These are phyloP conservation scores for Diarsia brunnea DNA, from an alignment of 2,888 invertebrate genomes.

Conservation along the genomic window DNA sequence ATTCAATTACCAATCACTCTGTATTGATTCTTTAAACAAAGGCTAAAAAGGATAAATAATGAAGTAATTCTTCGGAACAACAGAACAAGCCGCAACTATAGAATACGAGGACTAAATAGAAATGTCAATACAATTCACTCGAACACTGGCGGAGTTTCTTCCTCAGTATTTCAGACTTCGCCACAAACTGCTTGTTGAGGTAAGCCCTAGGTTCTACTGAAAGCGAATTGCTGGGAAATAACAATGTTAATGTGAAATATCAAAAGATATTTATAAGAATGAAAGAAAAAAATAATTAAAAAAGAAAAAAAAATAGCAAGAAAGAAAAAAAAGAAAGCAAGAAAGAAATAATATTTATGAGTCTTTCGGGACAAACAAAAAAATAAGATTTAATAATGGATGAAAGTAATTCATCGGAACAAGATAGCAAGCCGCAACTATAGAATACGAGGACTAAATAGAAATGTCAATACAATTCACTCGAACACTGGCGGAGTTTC, in stretches of 20 bases:
- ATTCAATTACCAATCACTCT: not conserved
- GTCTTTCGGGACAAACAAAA: too few relatives aligned
- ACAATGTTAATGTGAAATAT: too few relatives aligned
- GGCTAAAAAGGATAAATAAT: not conserved
- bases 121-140: slow-evolving; percentile 55
- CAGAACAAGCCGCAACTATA: not conserved
- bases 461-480: slow-evolving; percentile 55
- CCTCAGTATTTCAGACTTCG: slow-evolving; percentile 43
- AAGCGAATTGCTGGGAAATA: not conserved
- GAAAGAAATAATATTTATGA: too few relatives aligned
- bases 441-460: slow-evolving; percentile 19
- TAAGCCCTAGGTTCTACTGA: slow-evolving; percentile 21
- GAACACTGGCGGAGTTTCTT: slow-evolving; percentile 51
- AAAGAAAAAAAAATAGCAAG: too few relatives aligned
- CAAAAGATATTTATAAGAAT: too few relatives aligned
- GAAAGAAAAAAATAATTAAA: too few relatives aligned
- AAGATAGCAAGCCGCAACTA: slow-evolving; percentile 1
- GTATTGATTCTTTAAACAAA: not conserved
- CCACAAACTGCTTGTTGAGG: slow-evolving; percentile 35
- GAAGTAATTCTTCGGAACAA: slow-evolving; percentile 6
- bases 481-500: slow-evolving; percentile 49
- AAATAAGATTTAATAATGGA: too few relatives aligned
- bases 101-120: slow-evolving; percentile 24
- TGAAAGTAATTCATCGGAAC: not conserved
- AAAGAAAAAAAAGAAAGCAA: too few relatives aligned